Evolutionary conservation across 1,140 invertebrate genomes (phyloP).

Genomic region (Drosophila parabipectinata): DNA sequence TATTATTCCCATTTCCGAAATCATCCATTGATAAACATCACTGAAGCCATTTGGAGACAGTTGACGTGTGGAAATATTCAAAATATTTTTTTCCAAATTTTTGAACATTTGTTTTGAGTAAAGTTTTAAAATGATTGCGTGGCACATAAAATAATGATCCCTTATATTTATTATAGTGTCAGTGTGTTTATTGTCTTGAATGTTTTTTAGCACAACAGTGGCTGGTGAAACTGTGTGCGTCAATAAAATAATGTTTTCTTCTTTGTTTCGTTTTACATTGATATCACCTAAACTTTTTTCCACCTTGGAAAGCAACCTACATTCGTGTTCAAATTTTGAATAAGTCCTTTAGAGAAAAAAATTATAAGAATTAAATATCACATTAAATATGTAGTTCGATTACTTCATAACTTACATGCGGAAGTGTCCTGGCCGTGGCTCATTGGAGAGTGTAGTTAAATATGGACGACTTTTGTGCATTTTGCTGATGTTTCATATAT

Average conservation of each 20-base stretch:
- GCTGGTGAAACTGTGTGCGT: neutral
- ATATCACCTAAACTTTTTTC: neutral
- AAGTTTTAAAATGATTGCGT: neutral
- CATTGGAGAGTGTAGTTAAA: too few relatives aligned
- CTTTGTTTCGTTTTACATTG: neutral
- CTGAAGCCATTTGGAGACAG: conserved; percentile 2
- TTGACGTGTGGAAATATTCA: neutral
- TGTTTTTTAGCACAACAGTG: neutral
- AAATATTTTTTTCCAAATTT: neutral
- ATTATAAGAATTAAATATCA: too few relatives aligned
- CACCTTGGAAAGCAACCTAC: too few relatives aligned
- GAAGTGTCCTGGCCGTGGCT: too few relatives aligned
- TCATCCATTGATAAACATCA: conserved; percentile 14
- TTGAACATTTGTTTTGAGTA: neutral
- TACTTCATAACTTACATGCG: too few relatives aligned
- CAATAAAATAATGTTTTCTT: neutral
- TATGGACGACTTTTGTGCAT: too few relatives aligned
- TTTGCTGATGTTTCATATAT: too few relatives aligned
- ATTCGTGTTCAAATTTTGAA: too few relatives aligned
- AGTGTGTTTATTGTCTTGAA: conserved; percentile 1
- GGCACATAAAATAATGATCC: neutral
- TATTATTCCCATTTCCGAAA: neutral
- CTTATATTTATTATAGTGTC: neutral
- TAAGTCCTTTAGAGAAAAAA: too few relatives aligned
- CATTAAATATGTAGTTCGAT: too few relatives aligned